phyloP scores from a whole-genome alignment of 2,888 invertebrate species.

The Abrostola triplasia region DNA sequence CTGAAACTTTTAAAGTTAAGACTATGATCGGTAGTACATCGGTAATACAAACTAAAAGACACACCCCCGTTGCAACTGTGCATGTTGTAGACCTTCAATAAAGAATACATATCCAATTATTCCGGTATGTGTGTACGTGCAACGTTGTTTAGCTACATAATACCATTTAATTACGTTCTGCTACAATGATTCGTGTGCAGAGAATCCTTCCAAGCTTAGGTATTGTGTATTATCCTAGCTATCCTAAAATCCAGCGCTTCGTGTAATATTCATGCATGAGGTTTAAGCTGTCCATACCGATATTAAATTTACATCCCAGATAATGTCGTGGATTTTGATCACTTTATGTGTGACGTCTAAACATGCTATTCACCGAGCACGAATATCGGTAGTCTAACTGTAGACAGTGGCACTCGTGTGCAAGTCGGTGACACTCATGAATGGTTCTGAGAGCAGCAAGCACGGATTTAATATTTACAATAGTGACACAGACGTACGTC shows the following conservation, averaged over 20 bases:
- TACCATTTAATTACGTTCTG: constrained; percentile 54
- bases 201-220: constrained; percentile 38
- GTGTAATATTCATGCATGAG: constrained; percentile 3
- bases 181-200: constrained; percentile 44
- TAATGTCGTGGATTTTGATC: neutral
- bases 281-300: neutral
- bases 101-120: constrained; percentile 45
- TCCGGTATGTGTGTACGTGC: constrained; percentile 46
- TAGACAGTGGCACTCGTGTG: constrained; percentile 18
- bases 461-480: constrained; percentile 58
- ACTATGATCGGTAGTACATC: too few species aligned
- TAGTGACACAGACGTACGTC: constrained; percentile 74
- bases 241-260: constrained; percentile 19
- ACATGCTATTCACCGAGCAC: constrained; percentile 5
- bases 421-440: constrained; percentile 45
- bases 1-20: too few species aligned
- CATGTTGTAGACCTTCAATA: constrained; percentile 18
- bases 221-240: constrained; percentile 19
- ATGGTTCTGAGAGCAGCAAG: constrained; percentile 44
- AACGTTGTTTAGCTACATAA: constrained; percentile 51
- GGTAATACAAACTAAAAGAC: constrained; percentile 3
- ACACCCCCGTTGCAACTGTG: constrained; percentile 2
- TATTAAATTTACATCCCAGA: constrained; percentile 3
- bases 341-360: neutral
- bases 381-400: constrained; percentile 8